Conservation (phyloP, 1,140 invertebrate genomes). For the Trichonephila inaurata region DNA sequence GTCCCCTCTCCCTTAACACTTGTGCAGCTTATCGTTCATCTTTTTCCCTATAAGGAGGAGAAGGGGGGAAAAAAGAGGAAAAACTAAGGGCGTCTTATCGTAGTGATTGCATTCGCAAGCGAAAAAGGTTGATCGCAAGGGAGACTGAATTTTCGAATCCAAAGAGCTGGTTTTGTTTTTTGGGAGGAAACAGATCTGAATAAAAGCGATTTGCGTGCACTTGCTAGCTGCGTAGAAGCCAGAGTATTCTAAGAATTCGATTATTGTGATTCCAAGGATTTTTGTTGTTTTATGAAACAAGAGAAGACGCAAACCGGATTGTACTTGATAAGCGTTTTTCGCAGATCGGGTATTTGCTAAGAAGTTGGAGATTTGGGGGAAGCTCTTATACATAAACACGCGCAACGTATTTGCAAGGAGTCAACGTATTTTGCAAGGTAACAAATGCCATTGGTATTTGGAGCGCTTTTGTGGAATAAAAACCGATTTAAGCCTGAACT, state of each 20-base stretch:
- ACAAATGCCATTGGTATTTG: constrained; percentile 26
- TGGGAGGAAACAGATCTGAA: neutral
- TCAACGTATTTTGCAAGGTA: neutral
- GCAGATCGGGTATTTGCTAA: neutral
- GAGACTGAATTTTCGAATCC: constrained; percentile 15
- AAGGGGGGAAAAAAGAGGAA: neutral
- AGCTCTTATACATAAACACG: constrained; percentile 3
- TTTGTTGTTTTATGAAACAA: constrained; percentile 10
- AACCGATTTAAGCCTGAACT: constrained; percentile 5
- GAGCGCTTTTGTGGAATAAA: neutral
- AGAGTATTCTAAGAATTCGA: constrained; percentile 16
- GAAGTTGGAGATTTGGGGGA: neutral
- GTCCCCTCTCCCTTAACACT: constrained; percentile 71
- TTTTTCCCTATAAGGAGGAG: constrained; percentile 26
- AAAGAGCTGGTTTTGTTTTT: neutral
- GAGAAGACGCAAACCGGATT: constrained; percentile 29
- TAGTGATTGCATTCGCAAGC: constrained; percentile 45
- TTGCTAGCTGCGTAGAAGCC: neutral
- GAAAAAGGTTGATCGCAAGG: constrained; percentile 41
- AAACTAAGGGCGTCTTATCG: constrained; percentile 51
- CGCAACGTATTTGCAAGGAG: neutral
- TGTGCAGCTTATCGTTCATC: constrained; percentile 66
- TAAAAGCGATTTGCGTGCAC: constrained; percentile 52
- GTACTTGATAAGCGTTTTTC: constrained; percentile 17
- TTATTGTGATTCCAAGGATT: constrained; percentile 4